A percentile compares a stretch with the other conserved stretches of the same genome.
phyloP scores from a whole-genome alignment of 2,113 vertebrate genomes.

The Hippocampus zosterae region DNA sequence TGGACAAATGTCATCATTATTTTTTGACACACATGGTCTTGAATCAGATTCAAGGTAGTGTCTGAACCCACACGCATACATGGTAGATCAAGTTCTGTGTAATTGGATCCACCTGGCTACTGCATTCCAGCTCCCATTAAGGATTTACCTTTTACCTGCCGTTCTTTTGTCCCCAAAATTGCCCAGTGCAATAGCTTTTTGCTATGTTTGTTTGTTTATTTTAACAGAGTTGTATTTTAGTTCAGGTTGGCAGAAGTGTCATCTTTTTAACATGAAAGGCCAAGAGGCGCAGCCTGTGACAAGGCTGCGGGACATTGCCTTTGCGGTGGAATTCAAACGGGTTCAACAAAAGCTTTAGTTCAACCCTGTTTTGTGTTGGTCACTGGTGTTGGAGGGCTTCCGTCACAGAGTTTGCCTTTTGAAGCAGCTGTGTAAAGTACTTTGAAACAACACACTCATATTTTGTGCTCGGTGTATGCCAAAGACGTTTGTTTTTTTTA shows the following conservation, averaged over 20 bases:
- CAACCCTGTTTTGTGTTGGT: constrained; percentile 36
- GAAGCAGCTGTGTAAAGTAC: constrained; percentile 1
- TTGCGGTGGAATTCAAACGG: constrained; percentile 63
- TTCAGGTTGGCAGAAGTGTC: constrained; percentile 1
- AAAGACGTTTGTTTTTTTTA: background rate
- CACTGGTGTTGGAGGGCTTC: constrained; percentile 21
- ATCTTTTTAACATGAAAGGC: constrained; percentile 26
- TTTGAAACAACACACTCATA: background rate
- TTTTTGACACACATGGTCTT: background rate
- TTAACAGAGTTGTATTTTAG: constrained; percentile 14
- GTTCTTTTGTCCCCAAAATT: background rate
- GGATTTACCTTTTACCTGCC: constrained; percentile 4
- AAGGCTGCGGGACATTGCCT: constrained; percentile 59
- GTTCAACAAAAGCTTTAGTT: constrained; percentile 60
- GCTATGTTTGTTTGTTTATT: background rate
- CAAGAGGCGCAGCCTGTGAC: constrained; percentile 20
- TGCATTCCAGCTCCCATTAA: constrained; percentile 1
- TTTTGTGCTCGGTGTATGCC: background rate
- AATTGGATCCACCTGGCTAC: constrained; percentile 36
- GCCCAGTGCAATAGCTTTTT: background rate
- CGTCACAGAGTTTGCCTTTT: background rate
- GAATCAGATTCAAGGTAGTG: background rate
- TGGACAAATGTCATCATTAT: background rate
- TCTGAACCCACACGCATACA: constrained; percentile 3
- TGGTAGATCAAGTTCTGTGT: constrained; percentile 22